Evolutionary conservation across 2,888 invertebrate genomes (phyloP).

Genomic region (Lydus trimaculatus): DNA sequence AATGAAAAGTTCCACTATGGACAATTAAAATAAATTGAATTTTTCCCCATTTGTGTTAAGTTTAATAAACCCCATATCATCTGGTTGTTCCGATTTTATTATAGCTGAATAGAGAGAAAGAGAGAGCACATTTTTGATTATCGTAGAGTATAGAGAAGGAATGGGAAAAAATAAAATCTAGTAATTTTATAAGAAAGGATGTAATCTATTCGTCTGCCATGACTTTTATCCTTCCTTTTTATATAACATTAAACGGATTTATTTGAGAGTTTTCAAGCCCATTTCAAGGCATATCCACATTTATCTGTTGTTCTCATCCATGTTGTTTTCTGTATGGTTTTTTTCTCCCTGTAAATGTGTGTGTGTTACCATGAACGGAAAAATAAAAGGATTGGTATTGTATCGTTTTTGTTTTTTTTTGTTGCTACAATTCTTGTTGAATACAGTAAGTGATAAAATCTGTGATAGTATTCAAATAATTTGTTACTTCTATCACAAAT

Average conservation of each 20-base stretch:
- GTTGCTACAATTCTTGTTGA: not conserved
- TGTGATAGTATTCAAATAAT: not conserved
- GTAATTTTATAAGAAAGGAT: not conserved
- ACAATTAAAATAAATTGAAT: not conserved
- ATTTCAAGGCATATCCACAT: not conserved
- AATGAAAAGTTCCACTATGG: not conserved
- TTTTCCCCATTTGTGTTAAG: no score
- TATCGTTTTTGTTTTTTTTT: not conserved
- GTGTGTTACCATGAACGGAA: not conserved
- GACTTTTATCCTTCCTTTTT: slow-evolving; percentile 29
- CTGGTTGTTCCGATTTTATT: no score
- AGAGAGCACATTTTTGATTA: not conserved
- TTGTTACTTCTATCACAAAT: not conserved
- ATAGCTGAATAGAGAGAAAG: no score
- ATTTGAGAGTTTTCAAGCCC: slow-evolving; percentile 14
- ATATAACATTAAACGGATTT: slow-evolving; percentile 34
- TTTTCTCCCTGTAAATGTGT: not conserved
- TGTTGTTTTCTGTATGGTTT: not conserved
- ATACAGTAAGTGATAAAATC: not conserved
- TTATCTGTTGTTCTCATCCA: not conserved
- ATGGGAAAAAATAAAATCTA: not conserved
- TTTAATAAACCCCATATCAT: no score
- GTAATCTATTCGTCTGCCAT: slow-evolving; percentile 14
- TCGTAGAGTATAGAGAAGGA: not conserved
- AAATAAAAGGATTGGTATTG: not conserved